A percentile compares a stretch with the other conserved stretches of the same genome.
Evolutionary conservation across 2,113 vertebrate species (phyloP).

Genomic region (Dasyornis broadbenti): DNA sequence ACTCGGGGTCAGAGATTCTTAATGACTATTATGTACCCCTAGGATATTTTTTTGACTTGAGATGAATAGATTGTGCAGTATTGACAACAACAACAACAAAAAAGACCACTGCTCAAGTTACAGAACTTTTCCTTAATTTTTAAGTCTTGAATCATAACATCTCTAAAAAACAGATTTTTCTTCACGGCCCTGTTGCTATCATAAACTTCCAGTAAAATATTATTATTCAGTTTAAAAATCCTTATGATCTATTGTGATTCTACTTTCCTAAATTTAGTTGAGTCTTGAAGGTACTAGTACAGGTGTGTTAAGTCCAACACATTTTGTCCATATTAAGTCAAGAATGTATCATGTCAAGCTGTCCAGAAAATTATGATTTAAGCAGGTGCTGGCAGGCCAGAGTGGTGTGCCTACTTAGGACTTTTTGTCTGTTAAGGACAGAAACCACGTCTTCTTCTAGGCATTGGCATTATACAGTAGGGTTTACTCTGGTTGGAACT

Average conservation of each 20-base stretch:
- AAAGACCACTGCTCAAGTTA: background rate
- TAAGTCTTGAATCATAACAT: background rate
- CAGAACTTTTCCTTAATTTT: background rate
- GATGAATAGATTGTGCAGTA: background rate
- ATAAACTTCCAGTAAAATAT: background rate
- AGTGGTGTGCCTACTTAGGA: background rate
- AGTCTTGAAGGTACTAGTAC: background rate
- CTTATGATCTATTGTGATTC: background rate
- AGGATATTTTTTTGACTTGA: background rate
- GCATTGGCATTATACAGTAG: fast-evolving
- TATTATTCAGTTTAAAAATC: background rate
- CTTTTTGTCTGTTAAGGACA: background rate
- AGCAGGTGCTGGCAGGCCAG: background rate
- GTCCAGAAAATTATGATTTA: background rate
- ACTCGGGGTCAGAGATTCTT: background rate
- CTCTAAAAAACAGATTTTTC: background rate
- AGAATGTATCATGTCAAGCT: background rate
- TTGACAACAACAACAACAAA: background rate
- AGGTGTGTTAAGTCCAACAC: background rate
- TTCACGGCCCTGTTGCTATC: background rate
- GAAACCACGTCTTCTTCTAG: background rate
- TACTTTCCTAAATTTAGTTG: background rate
- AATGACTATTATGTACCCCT: background rate
- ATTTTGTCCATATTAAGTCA: background rate
- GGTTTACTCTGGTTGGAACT: background rate